Evolutionary conservation across 2,113 vertebrate genomes (phyloP).

Genomic region (Cebidichthys violaceus): DNA sequence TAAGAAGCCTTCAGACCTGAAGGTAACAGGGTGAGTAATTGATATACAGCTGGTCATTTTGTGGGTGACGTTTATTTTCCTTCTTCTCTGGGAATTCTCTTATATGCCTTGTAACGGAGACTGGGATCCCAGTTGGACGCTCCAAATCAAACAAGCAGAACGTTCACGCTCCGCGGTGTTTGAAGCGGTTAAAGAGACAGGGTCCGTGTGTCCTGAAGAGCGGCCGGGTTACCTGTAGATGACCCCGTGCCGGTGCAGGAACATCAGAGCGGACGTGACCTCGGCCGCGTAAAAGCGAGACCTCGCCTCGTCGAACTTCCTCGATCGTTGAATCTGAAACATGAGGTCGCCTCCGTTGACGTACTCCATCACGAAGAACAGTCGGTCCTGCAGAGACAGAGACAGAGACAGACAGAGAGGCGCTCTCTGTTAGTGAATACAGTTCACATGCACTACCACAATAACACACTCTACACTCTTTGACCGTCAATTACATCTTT

Average conservation of each 20-base stretch:
- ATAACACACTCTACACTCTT: neutral
- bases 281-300: constrained; percentile 98
- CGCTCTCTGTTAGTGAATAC: neutral
- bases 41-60: neutral
- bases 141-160: constrained; percentile 36
- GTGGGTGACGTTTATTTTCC: constrained; percentile 5
- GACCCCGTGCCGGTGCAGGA: constrained; percentile 94
- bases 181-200: neutral
- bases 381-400: constrained; percentile 87
- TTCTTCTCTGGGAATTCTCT: neutral
- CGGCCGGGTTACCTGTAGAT: constrained; percentile 93
- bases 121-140: neutral
- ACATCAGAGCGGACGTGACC: constrained; percentile 98
- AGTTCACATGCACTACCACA: no score
- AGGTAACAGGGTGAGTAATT: neutral
- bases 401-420: neutral
- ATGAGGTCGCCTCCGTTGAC: constrained; percentile 98
- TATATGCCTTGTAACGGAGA: constrained; percentile 14
- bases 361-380: constrained; percentile 99
- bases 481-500: neutral
- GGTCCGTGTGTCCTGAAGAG: neutral
- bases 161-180: neutral
- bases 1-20: neutral
- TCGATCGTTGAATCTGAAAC: constrained; percentile 97
- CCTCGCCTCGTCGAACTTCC: constrained; percentile 96